Evolutionary conservation across 2,797 vertebrate genomes (phyloP).

Genomic region (Malurus leucopterus): DNA sequence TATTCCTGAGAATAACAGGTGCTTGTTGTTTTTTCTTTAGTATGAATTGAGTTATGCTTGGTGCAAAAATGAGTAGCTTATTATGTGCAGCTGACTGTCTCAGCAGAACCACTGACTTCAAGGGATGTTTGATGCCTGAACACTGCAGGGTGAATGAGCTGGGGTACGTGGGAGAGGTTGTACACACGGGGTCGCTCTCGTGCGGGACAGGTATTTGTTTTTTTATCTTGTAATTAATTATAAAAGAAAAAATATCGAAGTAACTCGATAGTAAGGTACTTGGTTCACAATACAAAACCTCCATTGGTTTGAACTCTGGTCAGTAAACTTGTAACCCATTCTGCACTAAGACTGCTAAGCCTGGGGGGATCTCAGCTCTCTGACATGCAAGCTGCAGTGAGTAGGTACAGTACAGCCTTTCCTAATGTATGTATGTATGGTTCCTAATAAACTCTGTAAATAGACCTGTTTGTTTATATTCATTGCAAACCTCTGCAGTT

Average conservation of each 20-base stretch:
- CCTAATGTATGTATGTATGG: constrained; percentile 66
- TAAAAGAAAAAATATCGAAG: constrained; percentile 37
- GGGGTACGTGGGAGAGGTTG: constrained; percentile 47
- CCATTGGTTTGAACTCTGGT: constrained; percentile 46
- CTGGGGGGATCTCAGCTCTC: constrained; percentile 16
- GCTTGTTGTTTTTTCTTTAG: constrained; percentile 62
- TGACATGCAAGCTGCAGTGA: constrained; percentile 41
- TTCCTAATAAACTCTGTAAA: constrained; percentile 79
- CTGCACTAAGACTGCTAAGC: constrained; percentile 64
- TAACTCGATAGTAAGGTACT: constrained; percentile 51
- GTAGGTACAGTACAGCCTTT: constrained; percentile 71
- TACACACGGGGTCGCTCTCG: constrained; percentile 23
- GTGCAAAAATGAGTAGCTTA: constrained; percentile 73
- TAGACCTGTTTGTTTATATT: constrained; percentile 43
- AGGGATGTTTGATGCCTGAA: constrained; percentile 63
- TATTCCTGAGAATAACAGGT: constrained; percentile 76
- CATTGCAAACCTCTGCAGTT: constrained; percentile 1
- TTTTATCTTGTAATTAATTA: constrained; percentile 13
- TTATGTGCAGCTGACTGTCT: constrained; percentile 80
- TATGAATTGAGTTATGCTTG: constrained; percentile 73
- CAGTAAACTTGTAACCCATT: constrained; percentile 56
- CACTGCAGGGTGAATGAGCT: constrained; percentile 52
- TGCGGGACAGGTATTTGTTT: constrained; percentile 26
- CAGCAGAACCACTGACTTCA: constrained; percentile 85
- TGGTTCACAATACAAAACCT: constrained; percentile 42